These are phyloP conservation scores for Forbesichthys papilliferus DNA, from an alignment of 2,113 vertebrate species.

Conservation along the genomic window DNA sequence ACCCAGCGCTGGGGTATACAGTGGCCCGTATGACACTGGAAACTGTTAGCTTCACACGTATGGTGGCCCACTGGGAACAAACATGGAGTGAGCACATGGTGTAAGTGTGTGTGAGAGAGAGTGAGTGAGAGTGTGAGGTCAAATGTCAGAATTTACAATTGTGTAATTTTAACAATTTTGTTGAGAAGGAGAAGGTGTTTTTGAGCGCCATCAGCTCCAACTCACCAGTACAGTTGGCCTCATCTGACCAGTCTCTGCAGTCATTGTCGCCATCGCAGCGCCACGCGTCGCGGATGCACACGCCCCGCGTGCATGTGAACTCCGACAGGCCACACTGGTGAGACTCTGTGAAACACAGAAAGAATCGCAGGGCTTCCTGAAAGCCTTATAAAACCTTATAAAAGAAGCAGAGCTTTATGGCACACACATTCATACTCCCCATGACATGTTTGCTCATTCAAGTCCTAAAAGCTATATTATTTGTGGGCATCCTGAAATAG, in stretches of 20 bases:
- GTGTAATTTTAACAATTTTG: no score
- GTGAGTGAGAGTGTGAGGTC: no score
- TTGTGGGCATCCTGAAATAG: no score
- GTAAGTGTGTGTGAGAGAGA: no score
- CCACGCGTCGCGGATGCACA: constrained; percentile 94
- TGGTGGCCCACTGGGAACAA: constrained; percentile 84
- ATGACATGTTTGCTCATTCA: no score
- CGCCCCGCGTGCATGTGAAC: constrained; percentile 90
- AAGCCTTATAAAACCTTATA: no score
- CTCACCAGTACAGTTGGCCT: constrained; percentile 91
- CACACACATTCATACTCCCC: no score
- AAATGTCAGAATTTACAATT: no score
- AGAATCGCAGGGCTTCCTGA: neutral
- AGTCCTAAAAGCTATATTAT: no score
- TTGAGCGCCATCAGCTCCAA: no score
- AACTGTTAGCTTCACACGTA: constrained; percentile 93
- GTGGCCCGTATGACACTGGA: constrained; percentile 94
- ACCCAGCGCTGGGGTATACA: constrained; percentile 96
- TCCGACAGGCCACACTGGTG: constrained; percentile 88
- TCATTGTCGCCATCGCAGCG: constrained; percentile 96
- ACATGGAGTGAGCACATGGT: constrained; percentile 1
- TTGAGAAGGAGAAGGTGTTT: no score
- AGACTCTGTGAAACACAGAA: constrained; percentile 74
- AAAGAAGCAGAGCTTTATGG: no score
- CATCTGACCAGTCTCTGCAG: constrained; percentile 97